These are phyloP conservation scores for Eunapius fragilis DNA, from an alignment of 37 sponge, comb jelly and placozoan genomes.

Conservation along the genomic window DNA sequence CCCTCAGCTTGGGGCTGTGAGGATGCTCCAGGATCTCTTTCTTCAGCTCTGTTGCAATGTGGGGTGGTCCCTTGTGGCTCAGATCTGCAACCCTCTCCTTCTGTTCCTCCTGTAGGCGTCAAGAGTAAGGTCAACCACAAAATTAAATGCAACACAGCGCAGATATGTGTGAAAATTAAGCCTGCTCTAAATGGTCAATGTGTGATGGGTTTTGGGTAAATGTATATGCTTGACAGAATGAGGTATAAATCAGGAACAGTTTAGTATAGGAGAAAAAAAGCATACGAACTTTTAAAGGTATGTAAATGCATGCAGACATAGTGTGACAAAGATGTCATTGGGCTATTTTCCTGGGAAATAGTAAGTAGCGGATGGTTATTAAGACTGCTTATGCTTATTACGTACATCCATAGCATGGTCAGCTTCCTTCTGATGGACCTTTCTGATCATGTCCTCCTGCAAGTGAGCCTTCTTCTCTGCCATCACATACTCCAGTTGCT, in stretches of 20 bases:
- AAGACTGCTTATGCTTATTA: not conserved
- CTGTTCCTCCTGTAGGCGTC: slow-evolving; percentile 36
- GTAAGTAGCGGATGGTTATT: too few species aligned
- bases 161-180: not conserved
- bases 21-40: slow-evolving; percentile 38
- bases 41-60: slow-evolving; percentile 23
- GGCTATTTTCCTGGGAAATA: too few species aligned
- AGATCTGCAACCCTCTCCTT: slow-evolving; percentile 29
- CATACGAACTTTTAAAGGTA: too few species aligned
- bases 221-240: not conserved
- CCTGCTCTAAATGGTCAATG: not conserved
- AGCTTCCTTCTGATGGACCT: slow-evolving; percentile 66
- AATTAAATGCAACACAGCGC: not conserved
- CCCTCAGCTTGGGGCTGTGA: slow-evolving; percentile 1
- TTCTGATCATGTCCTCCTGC: slow-evolving; percentile 61
- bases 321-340: too few species aligned
- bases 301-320: too few species aligned
- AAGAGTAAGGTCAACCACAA: not conserved
- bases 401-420: slow-evolving; percentile 70
- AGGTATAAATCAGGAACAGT: too few species aligned
- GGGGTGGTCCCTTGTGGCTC: slow-evolving; percentile 23
- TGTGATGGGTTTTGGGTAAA: not conserved
- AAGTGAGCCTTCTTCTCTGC: slow-evolving; percentile 46
- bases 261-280: too few species aligned
- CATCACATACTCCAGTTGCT: slow-evolving; percentile 42